These are phyloP conservation scores for Dallia pectoralis DNA, from an alignment of 2,797 vertebrate species.

Conservation along the genomic window DNA sequence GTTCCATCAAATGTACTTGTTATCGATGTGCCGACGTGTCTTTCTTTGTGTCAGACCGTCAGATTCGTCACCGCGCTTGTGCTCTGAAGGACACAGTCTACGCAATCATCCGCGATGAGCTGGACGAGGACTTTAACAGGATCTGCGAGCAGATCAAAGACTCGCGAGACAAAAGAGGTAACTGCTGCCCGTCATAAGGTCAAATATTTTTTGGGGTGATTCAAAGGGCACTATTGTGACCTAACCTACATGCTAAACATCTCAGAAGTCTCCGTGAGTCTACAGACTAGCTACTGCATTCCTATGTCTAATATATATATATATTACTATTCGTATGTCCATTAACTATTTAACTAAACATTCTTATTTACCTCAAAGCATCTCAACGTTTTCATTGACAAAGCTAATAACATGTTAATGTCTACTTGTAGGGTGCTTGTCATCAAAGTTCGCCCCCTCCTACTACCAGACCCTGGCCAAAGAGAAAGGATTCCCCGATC, in stretches of 20 bases:
- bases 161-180: conserved; percentile 86
- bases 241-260: too few relatives aligned
- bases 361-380: too few relatives aligned
- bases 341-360: background rate
- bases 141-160: conserved; percentile 87
- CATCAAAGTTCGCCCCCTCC: conserved; percentile 5
- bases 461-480: background rate
- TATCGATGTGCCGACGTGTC: too few relatives aligned
- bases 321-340: too few relatives aligned
- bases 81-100: conserved; percentile 87
- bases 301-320: background rate
- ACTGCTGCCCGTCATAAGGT: background rate
- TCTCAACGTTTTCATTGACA: background rate
- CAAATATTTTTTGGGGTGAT: background rate
- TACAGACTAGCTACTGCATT: background rate
- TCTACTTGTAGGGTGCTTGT: conserved; percentile 4
- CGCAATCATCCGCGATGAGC: conserved; percentile 89
- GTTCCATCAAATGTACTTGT: background rate
- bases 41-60: conserved; percentile 75
- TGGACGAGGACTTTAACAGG: conserved; percentile 92
- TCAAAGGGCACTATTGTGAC: background rate
- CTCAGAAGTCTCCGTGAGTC: too few relatives aligned
- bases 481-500: background rate
- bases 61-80: conserved; percentile 93
- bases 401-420: background rate